These are phyloP conservation scores for Agelastica alni DNA, from an alignment of 2,888 invertebrate genomes.

Conservation along the genomic window DNA sequence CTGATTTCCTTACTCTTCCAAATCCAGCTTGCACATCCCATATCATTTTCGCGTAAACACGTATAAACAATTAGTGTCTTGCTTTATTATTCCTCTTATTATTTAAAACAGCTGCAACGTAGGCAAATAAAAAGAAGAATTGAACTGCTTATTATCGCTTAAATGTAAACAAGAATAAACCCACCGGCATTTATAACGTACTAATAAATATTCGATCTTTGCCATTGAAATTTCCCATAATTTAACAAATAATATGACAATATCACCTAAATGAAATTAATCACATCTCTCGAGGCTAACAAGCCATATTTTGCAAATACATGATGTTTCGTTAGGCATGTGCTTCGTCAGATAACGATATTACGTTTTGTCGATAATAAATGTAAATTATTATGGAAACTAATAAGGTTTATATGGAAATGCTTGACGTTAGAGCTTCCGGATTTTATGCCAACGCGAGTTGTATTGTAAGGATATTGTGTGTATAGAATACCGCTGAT, in stretches of 20 bases:
- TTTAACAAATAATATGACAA: conserved; percentile 14
- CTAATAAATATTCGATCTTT: no score
- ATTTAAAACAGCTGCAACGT: no score
- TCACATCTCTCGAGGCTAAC: conserved; percentile 21
- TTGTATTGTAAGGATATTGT: neutral
- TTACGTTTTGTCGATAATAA: conserved; percentile 28
- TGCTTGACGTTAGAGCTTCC: neutral
- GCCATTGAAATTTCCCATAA: conserved; percentile 6
- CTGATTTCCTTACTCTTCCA: no score
- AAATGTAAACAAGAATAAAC: no score
- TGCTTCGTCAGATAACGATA: conserved; percentile 30
- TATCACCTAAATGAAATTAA: conserved; percentile 16
- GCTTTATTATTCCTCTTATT: no score
- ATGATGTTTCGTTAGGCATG: conserved; percentile 31
- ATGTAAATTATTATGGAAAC: conserved; percentile 30
- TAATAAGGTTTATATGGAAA: conserved; percentile 24
- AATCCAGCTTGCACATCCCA: no score
- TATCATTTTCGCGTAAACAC: no score
- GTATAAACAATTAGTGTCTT: no score
- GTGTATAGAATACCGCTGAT: no score
- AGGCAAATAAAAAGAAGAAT: no score
- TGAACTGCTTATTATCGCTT: no score
- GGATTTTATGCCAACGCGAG: neutral
- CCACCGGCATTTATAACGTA: no score
- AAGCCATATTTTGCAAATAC: conserved; percentile 28